Percentiles rank a stretch among this genome's conserved stretches.
Evolutionary conservation across 1,140 invertebrate genomes (phyloP).

Genomic region (Sminthurinus signatus): DNA sequence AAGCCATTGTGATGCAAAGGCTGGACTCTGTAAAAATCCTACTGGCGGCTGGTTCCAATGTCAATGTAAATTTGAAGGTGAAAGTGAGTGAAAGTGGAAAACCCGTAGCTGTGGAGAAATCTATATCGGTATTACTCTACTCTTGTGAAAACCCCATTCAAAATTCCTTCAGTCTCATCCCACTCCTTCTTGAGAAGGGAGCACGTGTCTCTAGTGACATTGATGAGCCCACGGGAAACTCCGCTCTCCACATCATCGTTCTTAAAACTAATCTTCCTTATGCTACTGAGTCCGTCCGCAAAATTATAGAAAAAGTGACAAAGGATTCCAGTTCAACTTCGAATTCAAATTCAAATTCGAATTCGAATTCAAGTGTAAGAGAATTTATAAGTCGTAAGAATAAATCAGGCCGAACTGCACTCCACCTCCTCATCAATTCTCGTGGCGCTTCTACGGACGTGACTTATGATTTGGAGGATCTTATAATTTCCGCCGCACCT

Average conservation of each 20-base stretch:
- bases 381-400: too few relatives aligned
- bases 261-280: conserved; percentile 12
- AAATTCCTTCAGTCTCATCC: conserved; percentile 18
- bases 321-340: conserved; percentile 43
- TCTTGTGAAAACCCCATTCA: neutral
- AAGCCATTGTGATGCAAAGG: conserved; percentile 10
- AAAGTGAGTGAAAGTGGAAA: conserved; percentile 25
- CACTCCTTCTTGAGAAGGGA: conserved; percentile 32
- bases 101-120: too few relatives aligned
- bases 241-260: conserved; percentile 43
- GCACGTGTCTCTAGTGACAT: conserved; percentile 38
- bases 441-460: conserved; percentile 45
- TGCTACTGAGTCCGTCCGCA: conserved; percentile 33
- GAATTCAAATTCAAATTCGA: too few relatives aligned
- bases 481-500: conserved; percentile 42
- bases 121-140: conserved; percentile 21
- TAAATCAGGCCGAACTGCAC: conserved; percentile 44
- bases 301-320: conserved; percentile 41
- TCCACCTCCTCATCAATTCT: conserved; percentile 47
- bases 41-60: conserved; percentile 45
- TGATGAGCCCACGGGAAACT: conserved; percentile 40
- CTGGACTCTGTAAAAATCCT: conserved; percentile 21
- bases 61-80: conserved; percentile 42
- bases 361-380: too few relatives aligned
- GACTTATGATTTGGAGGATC: conserved; percentile 43